These are phyloP conservation scores for Xanthorhoe spadicearia DNA, from an alignment of 2,888 invertebrate species.

Conservation along the genomic window DNA sequence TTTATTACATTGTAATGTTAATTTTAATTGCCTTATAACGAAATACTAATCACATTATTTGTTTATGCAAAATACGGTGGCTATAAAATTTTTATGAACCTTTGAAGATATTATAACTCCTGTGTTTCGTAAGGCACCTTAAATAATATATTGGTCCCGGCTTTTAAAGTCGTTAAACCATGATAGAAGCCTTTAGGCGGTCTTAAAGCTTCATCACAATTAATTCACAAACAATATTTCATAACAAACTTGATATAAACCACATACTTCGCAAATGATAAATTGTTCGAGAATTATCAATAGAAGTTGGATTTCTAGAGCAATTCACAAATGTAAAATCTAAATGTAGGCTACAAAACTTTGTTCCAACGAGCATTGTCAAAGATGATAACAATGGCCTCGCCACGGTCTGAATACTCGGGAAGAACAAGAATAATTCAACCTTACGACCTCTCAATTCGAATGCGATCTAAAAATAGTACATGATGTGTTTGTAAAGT, in stretches of 20 bases:
- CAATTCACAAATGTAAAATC: conserved; percentile 12
- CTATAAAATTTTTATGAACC: too few relatives aligned
- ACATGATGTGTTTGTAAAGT: neutral
- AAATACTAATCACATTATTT: too few relatives aligned
- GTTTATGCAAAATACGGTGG: too few relatives aligned
- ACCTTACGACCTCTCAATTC: conserved; percentile 22
- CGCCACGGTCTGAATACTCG: conserved; percentile 5
- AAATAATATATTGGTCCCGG: too few relatives aligned
- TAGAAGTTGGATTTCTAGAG: neutral
- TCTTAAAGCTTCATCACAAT: too few relatives aligned
- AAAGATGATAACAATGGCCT: conserved; percentile 18
- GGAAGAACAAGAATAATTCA: conserved; percentile 18
- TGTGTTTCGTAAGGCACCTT: too few relatives aligned
- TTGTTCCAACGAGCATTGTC: conserved; percentile 23
- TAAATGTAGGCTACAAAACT: conserved; percentile 16
- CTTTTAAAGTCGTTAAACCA: too few relatives aligned
- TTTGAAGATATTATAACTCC: too few relatives aligned
- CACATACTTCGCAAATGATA: neutral
- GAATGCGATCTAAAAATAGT: neutral
- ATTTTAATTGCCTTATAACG: too few relatives aligned
- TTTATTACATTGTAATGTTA: too few relatives aligned
- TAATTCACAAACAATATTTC: neutral
- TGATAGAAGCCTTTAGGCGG: too few relatives aligned
- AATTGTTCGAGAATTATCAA: neutral
- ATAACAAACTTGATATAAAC: neutral